Evolutionary conservation across 2,797 vertebrate species (phyloP).

Genomic region (Lepilemur septentrionalis): DNA sequence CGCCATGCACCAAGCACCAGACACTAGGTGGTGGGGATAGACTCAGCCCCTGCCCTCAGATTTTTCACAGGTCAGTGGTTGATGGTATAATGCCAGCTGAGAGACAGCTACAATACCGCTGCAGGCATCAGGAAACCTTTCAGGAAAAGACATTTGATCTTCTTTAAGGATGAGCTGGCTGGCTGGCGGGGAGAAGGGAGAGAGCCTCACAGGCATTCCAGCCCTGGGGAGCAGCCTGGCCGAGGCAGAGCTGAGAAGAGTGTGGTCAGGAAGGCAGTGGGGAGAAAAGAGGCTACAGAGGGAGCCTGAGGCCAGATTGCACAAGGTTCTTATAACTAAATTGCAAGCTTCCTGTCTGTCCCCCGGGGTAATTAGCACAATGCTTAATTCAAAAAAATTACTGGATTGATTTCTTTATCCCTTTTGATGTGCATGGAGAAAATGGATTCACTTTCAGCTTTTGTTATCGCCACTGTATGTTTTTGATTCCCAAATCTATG

Average conservation of each 20-base stretch:
- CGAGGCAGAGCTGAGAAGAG: neutral
- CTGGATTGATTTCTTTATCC: neutral
- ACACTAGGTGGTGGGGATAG: neutral
- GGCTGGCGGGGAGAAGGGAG: neutral
- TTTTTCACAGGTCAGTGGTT: neutral
- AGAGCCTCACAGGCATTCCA: neutral
- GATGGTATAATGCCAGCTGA: neutral
- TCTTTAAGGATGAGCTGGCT: neutral
- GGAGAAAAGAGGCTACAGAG: neutral
- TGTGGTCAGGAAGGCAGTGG: neutral
- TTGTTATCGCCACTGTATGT: neutral
- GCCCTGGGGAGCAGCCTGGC: neutral
- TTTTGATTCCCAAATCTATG: neutral
- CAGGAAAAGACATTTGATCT: neutral
- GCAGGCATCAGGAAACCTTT: neutral
- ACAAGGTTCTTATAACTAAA: constrained; percentile 22
- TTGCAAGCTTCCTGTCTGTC: constrained; percentile 32
- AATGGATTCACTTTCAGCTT: neutral
- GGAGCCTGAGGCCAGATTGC: neutral
- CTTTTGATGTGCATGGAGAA: constrained; percentile 13
- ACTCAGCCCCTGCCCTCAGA: neutral
- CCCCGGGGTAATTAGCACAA: neutral
- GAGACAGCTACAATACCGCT: neutral
- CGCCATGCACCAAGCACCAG: neutral
- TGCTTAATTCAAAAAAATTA: constrained; percentile 33